These are phyloP conservation scores for Notiomystis cincta DNA, from an alignment of 2,113 vertebrate genomes.

Conservation along the genomic window DNA sequence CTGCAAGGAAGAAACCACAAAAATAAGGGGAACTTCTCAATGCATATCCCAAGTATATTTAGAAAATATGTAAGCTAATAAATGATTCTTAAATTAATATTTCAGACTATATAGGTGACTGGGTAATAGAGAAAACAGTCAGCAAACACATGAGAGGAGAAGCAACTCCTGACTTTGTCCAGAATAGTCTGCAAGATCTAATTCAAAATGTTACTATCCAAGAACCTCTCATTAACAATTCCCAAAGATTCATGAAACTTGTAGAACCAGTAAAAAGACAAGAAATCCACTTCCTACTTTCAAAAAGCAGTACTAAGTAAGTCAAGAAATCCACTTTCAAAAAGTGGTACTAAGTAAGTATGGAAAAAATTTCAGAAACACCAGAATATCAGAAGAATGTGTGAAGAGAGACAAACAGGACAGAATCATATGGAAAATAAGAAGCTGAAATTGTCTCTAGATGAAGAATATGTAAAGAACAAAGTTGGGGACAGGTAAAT, in stretches of 20 bases:
- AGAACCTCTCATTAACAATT: not conserved
- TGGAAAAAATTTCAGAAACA: not conserved
- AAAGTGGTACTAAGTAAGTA: not conserved
- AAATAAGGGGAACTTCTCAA: not conserved
- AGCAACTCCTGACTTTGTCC: not conserved
- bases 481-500: not conserved
- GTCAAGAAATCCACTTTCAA: not conserved
- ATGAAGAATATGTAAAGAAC: not conserved
- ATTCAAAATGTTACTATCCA: not conserved
- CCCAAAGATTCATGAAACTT: not conserved
- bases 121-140: not conserved
- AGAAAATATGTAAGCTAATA: not conserved
- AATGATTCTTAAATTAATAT: not conserved
- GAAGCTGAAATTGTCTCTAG: not conserved
- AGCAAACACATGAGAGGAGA: not conserved
- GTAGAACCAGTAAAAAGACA: not conserved
- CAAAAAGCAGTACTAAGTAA: not conserved
- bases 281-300: not conserved
- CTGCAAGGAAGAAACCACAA: not conserved
- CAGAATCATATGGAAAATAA: accelerated
- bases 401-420: not conserved
- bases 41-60: not conserved
- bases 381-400: not conserved
- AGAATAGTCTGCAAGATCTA: not conserved
- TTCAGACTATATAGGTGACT: not conserved